Evolutionary conservation across 2,113 vertebrate genomes (phyloP), one percentile per base, ranked within the genome.

Genomic region (Anolis sagrei): DNA sequence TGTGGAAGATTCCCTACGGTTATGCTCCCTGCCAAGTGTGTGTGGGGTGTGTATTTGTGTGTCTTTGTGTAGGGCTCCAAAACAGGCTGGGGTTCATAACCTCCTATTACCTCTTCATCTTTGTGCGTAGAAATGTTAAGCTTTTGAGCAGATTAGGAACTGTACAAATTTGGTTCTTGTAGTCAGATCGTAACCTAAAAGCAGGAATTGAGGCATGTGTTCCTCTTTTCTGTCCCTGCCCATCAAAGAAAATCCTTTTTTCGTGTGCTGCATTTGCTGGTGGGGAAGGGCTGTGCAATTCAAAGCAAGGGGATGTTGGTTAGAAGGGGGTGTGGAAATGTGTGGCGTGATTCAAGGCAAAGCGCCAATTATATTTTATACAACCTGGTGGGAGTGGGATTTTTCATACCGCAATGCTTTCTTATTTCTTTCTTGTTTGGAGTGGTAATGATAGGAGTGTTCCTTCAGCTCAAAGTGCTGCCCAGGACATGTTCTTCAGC

Each of bases 81-180:
- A 5, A 44, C 1, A 32, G 64, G 39, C 66, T 72, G 29, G 32
- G 1, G 39, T 23, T 7, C 29, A 3, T 49, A 84, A 51, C 27
- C 62, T 34, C 16, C 51, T 5, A 14, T 39, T 34, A 32, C 19
- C 62, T 19, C 27, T 44, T 2, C 27, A 25, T 6, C 2, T 29
- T 58, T 7, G 0, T 48, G 68, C 74, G 27, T 36, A 79, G 70
- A 1, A 0, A 58, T 14, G 44, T 68, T 2, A 23, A 51, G 48
- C 68, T 51, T 82, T 69, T 69, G 49, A 58, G 48, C 68, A 70
- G 66, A 72, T 58, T 72, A 54, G 80, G 48, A 64, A n/a, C n/a
- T 48, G 21, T 32, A 27, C 48, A 51, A 16, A 34, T 58, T 51
- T 25, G 68, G 68, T 58, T 82, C 18, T 32, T 36, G 80, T 16